Evolutionary conservation across 2,888 invertebrate genomes (phyloP).

Genomic region (Drosophila merina): DNA sequence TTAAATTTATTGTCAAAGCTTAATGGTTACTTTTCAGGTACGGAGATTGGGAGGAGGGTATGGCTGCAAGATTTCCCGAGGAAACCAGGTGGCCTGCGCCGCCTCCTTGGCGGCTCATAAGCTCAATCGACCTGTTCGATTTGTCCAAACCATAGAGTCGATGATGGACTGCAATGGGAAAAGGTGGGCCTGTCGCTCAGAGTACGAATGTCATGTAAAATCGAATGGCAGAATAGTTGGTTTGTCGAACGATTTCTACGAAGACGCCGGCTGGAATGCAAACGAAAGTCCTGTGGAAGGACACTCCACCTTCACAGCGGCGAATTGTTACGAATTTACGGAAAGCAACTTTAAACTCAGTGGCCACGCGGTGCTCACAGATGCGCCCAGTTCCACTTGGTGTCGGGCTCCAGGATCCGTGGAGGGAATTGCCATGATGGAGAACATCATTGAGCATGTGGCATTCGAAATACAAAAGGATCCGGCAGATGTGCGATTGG

Average conservation of each 20-base stretch:
- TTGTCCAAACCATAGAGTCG: constrained; percentile 89
- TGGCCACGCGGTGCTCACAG: constrained; percentile 88
- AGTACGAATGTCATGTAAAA: constrained; percentile 88
- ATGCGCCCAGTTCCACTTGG: constrained; percentile 89
- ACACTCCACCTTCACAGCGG: constrained; percentile 76
- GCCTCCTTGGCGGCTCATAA: constrained; percentile 88
- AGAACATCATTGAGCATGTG: constrained; percentile 88
- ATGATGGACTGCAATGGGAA: constrained; percentile 90
- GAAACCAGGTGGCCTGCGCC: constrained; percentile 86
- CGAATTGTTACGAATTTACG: constrained; percentile 87
- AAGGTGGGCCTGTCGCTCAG: constrained; percentile 86
- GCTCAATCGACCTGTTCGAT: constrained; percentile 87
- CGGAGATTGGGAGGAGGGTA: constrained; percentile 92
- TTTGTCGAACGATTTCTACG: constrained; percentile 85
- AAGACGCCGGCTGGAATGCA: constrained; percentile 85
- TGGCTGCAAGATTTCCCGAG: constrained; percentile 90
- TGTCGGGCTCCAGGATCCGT: constrained; percentile 87
- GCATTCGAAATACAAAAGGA: constrained; percentile 85
- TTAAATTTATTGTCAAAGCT: background rate
- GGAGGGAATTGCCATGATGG: constrained; percentile 87
- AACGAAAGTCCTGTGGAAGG: constrained; percentile 85
- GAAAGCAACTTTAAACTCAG: constrained; percentile 87
- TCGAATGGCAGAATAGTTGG: constrained; percentile 88
- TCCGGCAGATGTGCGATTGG: constrained; percentile 86
- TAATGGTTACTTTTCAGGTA: background rate